These are phyloP conservation scores for Ochropleura leucogaster DNA, from an alignment of 2,888 invertebrate species.

Conservation along the genomic window DNA sequence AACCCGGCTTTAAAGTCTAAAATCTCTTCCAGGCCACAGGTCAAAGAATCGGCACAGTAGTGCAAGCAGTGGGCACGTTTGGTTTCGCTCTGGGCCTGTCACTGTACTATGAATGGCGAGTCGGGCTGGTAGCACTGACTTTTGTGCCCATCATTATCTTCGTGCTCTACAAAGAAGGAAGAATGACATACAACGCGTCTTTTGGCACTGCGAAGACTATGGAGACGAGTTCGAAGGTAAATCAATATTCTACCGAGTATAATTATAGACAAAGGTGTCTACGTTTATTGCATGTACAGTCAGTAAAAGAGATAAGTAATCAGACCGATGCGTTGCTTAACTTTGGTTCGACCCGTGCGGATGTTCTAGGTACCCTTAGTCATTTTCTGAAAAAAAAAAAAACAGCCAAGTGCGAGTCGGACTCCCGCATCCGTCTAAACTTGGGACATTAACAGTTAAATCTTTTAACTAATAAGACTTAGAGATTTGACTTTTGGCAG, in stretches of 20 bases:
- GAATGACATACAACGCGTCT: slow-evolving; percentile 92
- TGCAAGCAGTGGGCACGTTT: slow-evolving; percentile 93
- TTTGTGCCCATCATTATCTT: slow-evolving; percentile 93
- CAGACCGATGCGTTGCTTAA: neutral
- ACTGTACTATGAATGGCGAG: slow-evolving; percentile 93
- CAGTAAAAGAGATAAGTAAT: no score
- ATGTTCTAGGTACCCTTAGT: neutral
- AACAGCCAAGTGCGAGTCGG: no score
- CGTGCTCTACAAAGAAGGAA: slow-evolving; percentile 92
- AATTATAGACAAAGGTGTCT: no score
- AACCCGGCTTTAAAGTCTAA: neutral
- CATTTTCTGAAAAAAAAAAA: neutral
- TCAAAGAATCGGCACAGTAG: slow-evolving; percentile 94
- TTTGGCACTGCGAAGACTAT: slow-evolving; percentile 92
- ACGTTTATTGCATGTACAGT: no score
- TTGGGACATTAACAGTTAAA: no score
- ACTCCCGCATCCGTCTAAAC: no score
- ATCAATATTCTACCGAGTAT: neutral
- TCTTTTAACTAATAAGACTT: no score
- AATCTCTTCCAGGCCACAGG: slow-evolving; percentile 92
- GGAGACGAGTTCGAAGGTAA: slow-evolving; percentile 93
- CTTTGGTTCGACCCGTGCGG: neutral
- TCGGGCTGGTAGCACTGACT: slow-evolving; percentile 93
- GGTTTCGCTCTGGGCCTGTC: slow-evolving; percentile 92
- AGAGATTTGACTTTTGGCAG: no score